Evolutionary conservation across 2,797 vertebrate genomes (phyloP).

Genomic region (Pseudochirops corinnae): DNA sequence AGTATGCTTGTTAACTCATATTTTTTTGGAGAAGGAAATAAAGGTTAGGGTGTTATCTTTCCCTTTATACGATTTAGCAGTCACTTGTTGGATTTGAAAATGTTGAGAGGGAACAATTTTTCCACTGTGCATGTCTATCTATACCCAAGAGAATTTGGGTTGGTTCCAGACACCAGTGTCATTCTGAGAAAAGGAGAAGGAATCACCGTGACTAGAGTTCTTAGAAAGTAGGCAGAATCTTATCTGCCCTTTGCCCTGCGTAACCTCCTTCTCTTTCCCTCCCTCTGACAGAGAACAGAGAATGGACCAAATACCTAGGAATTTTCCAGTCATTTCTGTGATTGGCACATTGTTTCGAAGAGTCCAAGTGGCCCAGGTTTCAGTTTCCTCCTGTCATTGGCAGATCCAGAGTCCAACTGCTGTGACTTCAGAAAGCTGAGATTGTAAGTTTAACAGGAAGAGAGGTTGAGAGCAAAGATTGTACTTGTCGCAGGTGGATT

Average conservation of each 20-base stretch:
- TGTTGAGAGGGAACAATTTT: background rate
- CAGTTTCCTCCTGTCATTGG: constrained; percentile 25
- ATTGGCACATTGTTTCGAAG: constrained; percentile 1
- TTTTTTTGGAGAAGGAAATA: background rate
- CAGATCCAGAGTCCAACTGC: constrained; percentile 46
- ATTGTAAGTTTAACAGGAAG: constrained; percentile 47
- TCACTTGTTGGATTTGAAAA: background rate
- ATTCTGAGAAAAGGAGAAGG: background rate
- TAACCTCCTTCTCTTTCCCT: background rate
- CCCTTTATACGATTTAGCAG: background rate
- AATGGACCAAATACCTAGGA: background rate
- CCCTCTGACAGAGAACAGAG: background rate
- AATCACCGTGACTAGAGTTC: background rate
- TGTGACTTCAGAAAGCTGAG: constrained; percentile 41
- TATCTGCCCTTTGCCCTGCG: background rate
- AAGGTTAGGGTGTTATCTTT: background rate
- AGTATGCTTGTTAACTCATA: background rate
- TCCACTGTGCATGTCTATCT: background rate
- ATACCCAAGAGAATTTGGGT: background rate
- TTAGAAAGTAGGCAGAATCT: background rate
- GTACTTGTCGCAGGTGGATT: constrained; percentile 7
- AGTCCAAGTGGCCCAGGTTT: background rate
- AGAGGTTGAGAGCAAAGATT: constrained; percentile 60
- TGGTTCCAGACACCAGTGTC: background rate
- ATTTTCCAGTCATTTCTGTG: constrained; percentile 36